These are phyloP conservation scores for Tetraneura akinire DNA, from an alignment of 1,140 invertebrate species.

Conservation along the genomic window DNA sequence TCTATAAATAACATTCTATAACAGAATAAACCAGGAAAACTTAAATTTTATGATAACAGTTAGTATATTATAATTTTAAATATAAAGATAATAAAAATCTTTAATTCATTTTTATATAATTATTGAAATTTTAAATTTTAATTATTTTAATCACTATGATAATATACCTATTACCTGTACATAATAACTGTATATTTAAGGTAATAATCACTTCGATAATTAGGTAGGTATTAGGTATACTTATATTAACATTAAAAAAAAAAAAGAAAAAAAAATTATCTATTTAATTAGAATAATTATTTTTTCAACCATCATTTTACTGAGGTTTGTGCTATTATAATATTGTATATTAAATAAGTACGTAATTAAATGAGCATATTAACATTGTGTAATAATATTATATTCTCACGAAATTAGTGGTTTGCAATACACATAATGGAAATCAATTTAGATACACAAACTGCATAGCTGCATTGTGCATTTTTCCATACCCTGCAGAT, in stretches of 20 bases:
- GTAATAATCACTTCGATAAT: neutral
- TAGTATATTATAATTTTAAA: no score
- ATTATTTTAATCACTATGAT: neutral
- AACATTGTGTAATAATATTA: no score
- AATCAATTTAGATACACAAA: no score
- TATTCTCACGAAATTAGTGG: neutral
- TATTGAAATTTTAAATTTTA: neutral
- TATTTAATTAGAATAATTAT: neutral
- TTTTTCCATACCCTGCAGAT: neutral
- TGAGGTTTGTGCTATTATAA: neutral
- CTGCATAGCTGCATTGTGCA: no score
- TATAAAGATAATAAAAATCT: neutral
- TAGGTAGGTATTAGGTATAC: no score
- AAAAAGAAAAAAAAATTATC: no score
- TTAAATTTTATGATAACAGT: neutral
- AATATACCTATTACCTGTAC: no score
- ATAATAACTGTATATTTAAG: neutral
- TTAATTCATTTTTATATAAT: neutral
- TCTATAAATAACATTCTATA: conserved; percentile 23
- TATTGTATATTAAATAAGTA: neutral
- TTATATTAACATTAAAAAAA: neutral
- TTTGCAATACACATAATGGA: neutral
- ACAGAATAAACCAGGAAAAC: neutral
- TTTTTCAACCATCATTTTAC: neutral
- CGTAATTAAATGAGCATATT: conserved; percentile 2